These are phyloP conservation scores for Triops longicaudatus DNA, from an alignment of 1,140 invertebrate genomes.

Conservation along the genomic window DNA sequence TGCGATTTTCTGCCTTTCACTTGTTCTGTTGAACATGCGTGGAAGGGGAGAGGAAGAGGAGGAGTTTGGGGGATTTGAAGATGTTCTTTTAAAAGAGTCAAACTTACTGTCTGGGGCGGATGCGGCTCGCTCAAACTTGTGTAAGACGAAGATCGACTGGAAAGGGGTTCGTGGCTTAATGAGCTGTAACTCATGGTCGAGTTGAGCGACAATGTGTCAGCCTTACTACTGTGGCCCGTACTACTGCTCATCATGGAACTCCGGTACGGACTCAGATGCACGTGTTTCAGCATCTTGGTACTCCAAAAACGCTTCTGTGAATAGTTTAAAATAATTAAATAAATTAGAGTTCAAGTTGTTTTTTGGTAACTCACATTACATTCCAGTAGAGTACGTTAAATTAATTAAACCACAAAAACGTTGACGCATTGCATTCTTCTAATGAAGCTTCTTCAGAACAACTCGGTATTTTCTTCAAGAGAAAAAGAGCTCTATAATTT, in stretches of 20 bases:
- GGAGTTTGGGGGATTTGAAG: neutral
- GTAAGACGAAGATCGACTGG: constrained; percentile 51
- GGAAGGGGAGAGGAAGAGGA: neutral
- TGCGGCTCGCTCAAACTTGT: constrained; percentile 48
- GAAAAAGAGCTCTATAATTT: too few species aligned
- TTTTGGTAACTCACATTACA: too few species aligned
- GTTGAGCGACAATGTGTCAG: constrained; percentile 69
- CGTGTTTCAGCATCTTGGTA: constrained; percentile 73
- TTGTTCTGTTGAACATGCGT: neutral
- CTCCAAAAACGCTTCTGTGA: neutral
- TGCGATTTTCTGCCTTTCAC: too few species aligned
- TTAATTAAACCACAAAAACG: too few species aligned
- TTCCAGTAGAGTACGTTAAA: too few species aligned
- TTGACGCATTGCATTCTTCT: too few species aligned
- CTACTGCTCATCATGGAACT: constrained; percentile 36
- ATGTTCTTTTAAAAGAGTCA: constrained; percentile 17
- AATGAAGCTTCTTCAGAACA: too few species aligned
- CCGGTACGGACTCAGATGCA: constrained; percentile 71
- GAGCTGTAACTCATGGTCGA: constrained; percentile 57
- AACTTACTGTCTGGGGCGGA: constrained; percentile 26
- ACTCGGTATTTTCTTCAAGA: too few species aligned
- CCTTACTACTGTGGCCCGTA: constrained; percentile 42
- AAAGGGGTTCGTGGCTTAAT: constrained; percentile 48
- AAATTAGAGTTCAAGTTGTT: too few species aligned
- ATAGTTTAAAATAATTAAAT: too few species aligned